Base-by-base conservation (phyloP, 2,113 vertebrate species). In the Octodon degus region DNA sequence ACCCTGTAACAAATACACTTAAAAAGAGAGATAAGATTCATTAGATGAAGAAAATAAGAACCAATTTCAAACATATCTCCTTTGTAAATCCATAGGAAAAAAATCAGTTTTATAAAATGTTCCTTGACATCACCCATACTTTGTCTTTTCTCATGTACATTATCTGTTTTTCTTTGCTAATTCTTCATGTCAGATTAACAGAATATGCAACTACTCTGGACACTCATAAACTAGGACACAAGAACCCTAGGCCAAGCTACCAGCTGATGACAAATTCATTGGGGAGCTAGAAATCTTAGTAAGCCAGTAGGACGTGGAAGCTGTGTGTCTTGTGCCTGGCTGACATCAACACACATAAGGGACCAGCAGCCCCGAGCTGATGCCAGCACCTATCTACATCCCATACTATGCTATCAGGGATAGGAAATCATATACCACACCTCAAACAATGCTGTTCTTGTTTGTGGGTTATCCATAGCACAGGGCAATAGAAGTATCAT, bases 71-170 rank as follows among this genome's bases (percentile, higher is more conserved):
- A 47, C 47, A 67, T n/a, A 2, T 67, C 25, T 34, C 20, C 43
- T 77, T 92, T 55, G 30, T 79, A 90, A 83, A n/a, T 87, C 24
- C 70, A 79, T 0, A 34, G 76, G 12, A 90, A 88, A 85, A 85
- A 62, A 62, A 90, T 12, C 5, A 68, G 3, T 9, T 67, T 85
- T 84, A 87, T 50, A 92, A 91, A 76, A 60, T 89, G 86, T 97
- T 94, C 40, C 80, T 80, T 92, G 34, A 32, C 2, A 76, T 68
- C 86, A 91, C 19, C 8, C 7, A 81, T 16, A 81, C 3, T 72
- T 30, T 93, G 24, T 63, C 27, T 25, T 81, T 47, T 93, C 67
- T 47, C 11, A 63, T 81, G 4, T 63, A 13, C 10, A 70, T 60
- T 27, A 83, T 58, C 27, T 3, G 27, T 95, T 62, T 67, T 82